Evolutionary conservation across 2,888 invertebrate genomes (phyloP).

Genomic region (Diploptera punctata): DNA sequence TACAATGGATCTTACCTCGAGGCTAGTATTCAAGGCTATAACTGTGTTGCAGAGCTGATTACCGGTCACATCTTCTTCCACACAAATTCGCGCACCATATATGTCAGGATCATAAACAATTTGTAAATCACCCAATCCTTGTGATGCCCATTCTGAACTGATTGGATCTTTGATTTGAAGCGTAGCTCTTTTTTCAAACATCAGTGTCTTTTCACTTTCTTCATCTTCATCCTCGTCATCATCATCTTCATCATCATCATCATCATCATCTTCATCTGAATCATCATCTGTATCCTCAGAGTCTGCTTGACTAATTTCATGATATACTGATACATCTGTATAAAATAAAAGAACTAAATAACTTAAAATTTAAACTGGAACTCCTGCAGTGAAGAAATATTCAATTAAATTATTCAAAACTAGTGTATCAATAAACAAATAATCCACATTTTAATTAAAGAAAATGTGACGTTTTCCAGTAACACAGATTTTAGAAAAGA

Average conservation of each 20-base stretch:
- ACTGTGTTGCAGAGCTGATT: constrained; percentile 65
- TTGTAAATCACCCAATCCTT: constrained; percentile 30
- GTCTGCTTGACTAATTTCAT: neutral
- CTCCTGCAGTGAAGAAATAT: no score
- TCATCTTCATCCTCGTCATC: constrained; percentile 61
- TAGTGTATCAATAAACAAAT: no score
- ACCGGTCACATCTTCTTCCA: constrained; percentile 49
- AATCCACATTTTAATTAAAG: no score
- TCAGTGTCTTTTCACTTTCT: constrained; percentile 35
- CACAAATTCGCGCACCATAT: constrained; percentile 18
- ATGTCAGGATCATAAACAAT: constrained; percentile 25
- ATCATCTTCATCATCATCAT: constrained; percentile 53
- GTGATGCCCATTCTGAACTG: neutral
- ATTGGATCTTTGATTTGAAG: constrained; percentile 4
- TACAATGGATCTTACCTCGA: constrained; percentile 66
- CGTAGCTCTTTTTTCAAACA: constrained; percentile 38
- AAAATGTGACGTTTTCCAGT: no score
- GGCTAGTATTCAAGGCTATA: constrained; percentile 65
- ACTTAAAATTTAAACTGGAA: no score
- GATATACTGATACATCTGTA: no score
- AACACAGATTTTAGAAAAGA: no score
- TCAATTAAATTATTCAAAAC: no score
- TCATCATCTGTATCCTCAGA: constrained; percentile 45
- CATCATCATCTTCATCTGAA: constrained; percentile 49
- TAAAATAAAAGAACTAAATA: no score